Percentiles rank a stretch among this genome's conserved stretches.
These are phyloP conservation scores for Dasyprocta punctata DNA, from an alignment of 2,113 vertebrate genomes.

Conservation along the genomic window DNA sequence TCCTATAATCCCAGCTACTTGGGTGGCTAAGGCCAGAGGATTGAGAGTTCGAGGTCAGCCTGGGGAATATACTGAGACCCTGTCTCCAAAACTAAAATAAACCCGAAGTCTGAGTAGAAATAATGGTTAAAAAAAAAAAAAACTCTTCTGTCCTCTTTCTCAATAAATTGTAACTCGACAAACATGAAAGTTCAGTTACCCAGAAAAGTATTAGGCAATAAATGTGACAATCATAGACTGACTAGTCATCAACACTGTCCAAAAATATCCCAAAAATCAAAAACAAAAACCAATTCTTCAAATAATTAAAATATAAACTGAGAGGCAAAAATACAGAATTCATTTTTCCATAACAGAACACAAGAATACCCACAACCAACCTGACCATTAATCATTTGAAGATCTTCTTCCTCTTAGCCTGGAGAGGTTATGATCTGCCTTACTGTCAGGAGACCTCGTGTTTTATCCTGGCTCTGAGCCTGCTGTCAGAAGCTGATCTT, in stretches of 20 bases:
- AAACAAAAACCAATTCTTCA: not conserved
- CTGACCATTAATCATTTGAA: not conserved
- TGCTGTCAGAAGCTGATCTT: slow-evolving; percentile 33
- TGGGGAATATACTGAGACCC: not conserved
- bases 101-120: not conserved
- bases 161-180: slow-evolving; percentile 9
- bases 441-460: slow-evolving; percentile 29
- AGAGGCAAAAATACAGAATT: slow-evolving; percentile 36
- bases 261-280: not conserved
- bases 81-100: not conserved
- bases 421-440: slow-evolving; percentile 12
- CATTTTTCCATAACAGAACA: not conserved
- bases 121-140: not conserved
- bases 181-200: slow-evolving; percentile 24
- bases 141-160: slow-evolving; percentile 43
- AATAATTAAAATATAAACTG: slow-evolving; percentile 41
- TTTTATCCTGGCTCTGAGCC: not conserved
- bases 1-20: not conserved
- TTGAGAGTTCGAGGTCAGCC: not conserved
- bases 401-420: not conserved
- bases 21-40: not conserved
- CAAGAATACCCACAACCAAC: not conserved
- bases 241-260: not conserved
- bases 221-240: not conserved
- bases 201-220: slow-evolving; percentile 41